Base-by-base conservation (phyloP, 2,888 invertebrate genomes). In the Drosophila incognita region DNA sequence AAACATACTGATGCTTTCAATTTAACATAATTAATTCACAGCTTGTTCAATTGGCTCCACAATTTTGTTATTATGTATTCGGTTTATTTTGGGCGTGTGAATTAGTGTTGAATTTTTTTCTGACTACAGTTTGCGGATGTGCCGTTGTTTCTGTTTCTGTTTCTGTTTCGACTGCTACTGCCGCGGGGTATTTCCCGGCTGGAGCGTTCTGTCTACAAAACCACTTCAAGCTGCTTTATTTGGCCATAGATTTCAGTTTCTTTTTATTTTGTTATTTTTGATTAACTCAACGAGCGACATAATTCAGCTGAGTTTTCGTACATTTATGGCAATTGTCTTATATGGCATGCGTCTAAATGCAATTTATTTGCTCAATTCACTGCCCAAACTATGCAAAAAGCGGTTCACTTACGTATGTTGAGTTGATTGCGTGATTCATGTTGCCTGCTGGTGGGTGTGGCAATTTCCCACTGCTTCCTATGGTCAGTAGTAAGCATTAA, bases 281-380 rank as follows among this genome's bases (percentile, higher is more conserved):
- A 90, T 89, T 79, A 83, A 78, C 87, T 84, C 75, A 74, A 66
- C 70, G 71, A 72, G 84, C 89, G 82, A 87, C 87, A 90, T 90
- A 90, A 83, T 89, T 89, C 75, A 79, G 72, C 52, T 54, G 18
- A 60, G 65, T 66, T 79, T 81, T 51, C 58, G 56, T 69, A 51
- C 82, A 62, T 77, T 83, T 90, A 88, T 83, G 86, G 90, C 79
- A 81, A 69, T 72, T 79, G 71, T 60, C 81, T 75, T 82, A 66
- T 79, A 81, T 61, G 61, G 80, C 49, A 40, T 54, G 56, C 53
- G 60, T 62, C 49, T 74, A 74, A 81, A 74, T 89, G 87, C 84
- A 85, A 89, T 84, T 78, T 85, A 81, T 87, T 72, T 76, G 60
- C 65, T 74, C 31, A 68, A 68, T 74, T 65, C 48, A 35, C 65